phyloP scores from a whole-genome alignment of 1,140 invertebrate species.

The Acyrthosiphon pisum region DNA sequence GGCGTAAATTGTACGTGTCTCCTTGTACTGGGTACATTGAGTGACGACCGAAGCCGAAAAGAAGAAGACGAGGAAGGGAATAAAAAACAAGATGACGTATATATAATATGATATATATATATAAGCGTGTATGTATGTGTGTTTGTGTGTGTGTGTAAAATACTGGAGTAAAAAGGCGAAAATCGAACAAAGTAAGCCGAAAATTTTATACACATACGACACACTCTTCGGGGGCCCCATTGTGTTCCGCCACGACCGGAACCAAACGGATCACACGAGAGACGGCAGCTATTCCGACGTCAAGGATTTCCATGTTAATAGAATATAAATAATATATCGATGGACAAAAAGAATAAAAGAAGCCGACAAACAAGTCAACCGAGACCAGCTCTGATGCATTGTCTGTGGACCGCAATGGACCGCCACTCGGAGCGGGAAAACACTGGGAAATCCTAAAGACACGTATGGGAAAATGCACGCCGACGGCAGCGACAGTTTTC shows the following conservation, averaged over 20 bases:
- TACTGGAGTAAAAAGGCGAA: constrained; percentile 41
- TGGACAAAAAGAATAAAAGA: constrained; percentile 57
- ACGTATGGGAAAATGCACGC: constrained; percentile 34
- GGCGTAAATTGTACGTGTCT: constrained; percentile 51
- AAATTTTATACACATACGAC: constrained; percentile 46
- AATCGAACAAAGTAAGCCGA: constrained; percentile 54
- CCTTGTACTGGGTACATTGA: constrained; percentile 42
- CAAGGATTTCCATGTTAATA: constrained; percentile 57
- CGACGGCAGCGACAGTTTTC: not conserved
- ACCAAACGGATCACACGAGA: constrained; percentile 56
- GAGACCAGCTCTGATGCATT: constrained; percentile 49
- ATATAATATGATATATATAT: not conserved
- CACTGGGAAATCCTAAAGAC: constrained; percentile 51
- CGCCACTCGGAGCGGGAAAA: constrained; percentile 40
- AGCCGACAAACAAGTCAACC: constrained; percentile 56
- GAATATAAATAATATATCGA: constrained; percentile 57
- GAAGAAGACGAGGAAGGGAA: not conserved
- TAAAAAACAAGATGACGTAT: constrained; percentile 43
- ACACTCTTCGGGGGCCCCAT: constrained; percentile 40
- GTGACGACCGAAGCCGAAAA: constrained; percentile 37
- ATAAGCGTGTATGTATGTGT: not conserved
- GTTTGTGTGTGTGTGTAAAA: not conserved
- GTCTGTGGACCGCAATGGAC: constrained; percentile 45
- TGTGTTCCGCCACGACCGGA: constrained; percentile 53
- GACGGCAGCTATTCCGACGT: constrained; percentile 46